Evolutionary conservation across 2,113 vertebrate genomes (phyloP), one percentile per base, ranked within the genome.

Genomic region (Coregonus clupeaformis): DNA sequence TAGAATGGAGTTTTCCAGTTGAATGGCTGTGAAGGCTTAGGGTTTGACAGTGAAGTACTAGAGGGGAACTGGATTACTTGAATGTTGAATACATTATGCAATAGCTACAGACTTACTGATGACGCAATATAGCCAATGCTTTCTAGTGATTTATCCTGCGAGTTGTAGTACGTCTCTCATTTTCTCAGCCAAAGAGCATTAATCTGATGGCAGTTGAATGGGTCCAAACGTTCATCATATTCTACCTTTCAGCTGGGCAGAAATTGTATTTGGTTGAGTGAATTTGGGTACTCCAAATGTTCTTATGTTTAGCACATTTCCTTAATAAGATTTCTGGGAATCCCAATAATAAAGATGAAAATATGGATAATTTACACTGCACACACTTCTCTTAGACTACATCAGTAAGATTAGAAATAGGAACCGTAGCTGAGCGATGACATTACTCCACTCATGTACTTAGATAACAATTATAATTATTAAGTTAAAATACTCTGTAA

Each of bases 401-500:
- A 65, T 29, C 29, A 65, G 63, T 29, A 29, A 29, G 25, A 42
- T 3, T 42, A 42, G 9, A 3, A 1, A 27, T 2, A 27, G 27
- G 27, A 27, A 27, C 27, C 27, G 27, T 27, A 25, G 18, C 65
- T 67, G 27, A 20, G 36, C 3, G 12, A 24, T 69, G 68, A 49
- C 22, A 49, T 49, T 69, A 13, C 68, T 69, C 25, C 22, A 67
- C 64, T 52, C 49, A 1, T 60, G 63, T 75, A 24, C 52, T 49
- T 49, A 62, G 59, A 67, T 71, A 45, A 59, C 66, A 68, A 62
- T 80, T 68, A 67, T 79, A n/a, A n/a, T 74, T 74, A 74, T 70
- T 29, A 67, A 32, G 62, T 75, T 71, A 80, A 75, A 74, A 47
- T 60, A 75, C 62, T 72, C 73, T 59, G 71, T 75, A 42, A 42